Evolutionary conservation across 1,140 invertebrate genomes (phyloP).

Genomic region (Pectinophora gossypiella): DNA sequence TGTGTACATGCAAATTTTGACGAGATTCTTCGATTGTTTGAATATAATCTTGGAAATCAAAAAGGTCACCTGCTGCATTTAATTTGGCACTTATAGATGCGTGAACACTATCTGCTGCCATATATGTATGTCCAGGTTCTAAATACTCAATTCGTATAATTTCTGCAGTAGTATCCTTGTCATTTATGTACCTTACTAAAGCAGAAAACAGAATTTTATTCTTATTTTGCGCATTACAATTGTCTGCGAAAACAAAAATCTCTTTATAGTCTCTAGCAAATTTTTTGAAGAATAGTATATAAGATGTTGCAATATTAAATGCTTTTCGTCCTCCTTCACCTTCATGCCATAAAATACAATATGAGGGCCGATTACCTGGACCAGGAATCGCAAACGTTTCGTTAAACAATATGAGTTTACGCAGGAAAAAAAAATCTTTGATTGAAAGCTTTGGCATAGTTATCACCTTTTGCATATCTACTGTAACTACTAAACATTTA

Average conservation of each 20-base stretch:
- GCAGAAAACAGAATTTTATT: neutral
- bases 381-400: constrained; percentile 16
- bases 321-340: constrained; percentile 20
- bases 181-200: neutral
- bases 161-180: neutral
- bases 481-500: constrained; percentile 9
- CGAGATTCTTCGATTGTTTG: neutral
- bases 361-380: constrained; percentile 10
- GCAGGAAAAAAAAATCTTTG: neutral
- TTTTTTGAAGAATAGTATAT: constrained; percentile 1
- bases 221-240: neutral
- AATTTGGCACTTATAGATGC: neutral
- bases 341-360: constrained; percentile 21
- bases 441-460: constrained; percentile 11
- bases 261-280: neutral
- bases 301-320: constrained; percentile 13
- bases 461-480: constrained; percentile 23
- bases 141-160: constrained; percentile 12
- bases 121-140: constrained; percentile 16
- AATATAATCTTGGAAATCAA: neutral
- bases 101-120: neutral
- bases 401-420: constrained; percentile 16
- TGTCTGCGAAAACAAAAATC: neutral
- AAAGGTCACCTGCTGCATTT: neutral
- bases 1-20: neutral